phyloP scores from a whole-genome alignment of 2,113 vertebrate genomes.

The Cheilinus undulatus region DNA sequence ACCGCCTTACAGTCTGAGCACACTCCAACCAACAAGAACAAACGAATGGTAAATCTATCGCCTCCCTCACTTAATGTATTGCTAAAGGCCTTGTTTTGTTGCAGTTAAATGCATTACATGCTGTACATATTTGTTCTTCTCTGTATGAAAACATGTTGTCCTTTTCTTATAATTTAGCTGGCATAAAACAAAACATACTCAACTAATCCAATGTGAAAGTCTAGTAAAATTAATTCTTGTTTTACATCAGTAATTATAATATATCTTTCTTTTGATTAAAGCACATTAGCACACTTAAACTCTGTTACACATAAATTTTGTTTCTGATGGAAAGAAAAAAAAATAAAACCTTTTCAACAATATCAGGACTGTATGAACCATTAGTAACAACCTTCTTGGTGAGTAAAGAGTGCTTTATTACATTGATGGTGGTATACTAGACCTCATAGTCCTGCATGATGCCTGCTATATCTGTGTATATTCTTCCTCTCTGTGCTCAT shows the following conservation, averaged over 20 bases:
- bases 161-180: slow-evolving; percentile 2
- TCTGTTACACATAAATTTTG: not conserved
- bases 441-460: slow-evolving; percentile 16
- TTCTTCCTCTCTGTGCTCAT: not conserved
- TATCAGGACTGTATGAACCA: not conserved
- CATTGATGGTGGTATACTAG: slow-evolving; percentile 1
- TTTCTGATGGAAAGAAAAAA: slow-evolving; percentile 8
- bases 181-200: not conserved
- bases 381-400: not conserved
- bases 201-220: not conserved
- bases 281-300: not conserved
- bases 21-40: not conserved
- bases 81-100: not conserved
- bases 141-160: slow-evolving; percentile 16
- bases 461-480: not conserved
- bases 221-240: not conserved
- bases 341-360: too few relatives aligned
- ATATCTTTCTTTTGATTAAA: slow-evolving; percentile 39
- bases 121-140: slow-evolving; percentile 29
- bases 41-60: not conserved
- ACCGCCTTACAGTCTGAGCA: not conserved
- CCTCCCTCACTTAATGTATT: not conserved
- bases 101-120: slow-evolving; percentile 3
- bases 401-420: not conserved
- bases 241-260: slow-evolving; percentile 24